Conservation (phyloP, 2,113 vertebrate species). For the Glaucidium brasilianum region DNA sequence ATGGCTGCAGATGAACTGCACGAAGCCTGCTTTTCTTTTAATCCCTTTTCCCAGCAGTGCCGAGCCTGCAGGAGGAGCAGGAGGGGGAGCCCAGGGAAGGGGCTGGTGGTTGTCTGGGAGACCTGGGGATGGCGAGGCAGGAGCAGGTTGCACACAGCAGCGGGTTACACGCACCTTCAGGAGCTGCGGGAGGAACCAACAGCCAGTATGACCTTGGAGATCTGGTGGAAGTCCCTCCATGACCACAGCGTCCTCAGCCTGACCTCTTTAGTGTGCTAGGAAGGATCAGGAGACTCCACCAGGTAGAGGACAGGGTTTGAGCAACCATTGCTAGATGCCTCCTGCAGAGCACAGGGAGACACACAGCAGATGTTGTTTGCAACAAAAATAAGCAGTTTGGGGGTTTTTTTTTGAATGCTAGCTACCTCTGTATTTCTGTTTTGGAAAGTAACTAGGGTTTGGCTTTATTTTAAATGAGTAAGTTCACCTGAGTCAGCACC, state of each 20-base stretch:
- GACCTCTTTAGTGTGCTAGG: background rate
- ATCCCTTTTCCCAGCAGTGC: background rate
- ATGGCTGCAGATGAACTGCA: background rate
- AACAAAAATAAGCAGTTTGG: background rate
- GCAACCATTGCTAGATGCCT: background rate
- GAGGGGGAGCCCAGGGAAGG: background rate
- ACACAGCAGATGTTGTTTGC: background rate
- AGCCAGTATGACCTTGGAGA: background rate
- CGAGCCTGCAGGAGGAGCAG: background rate
- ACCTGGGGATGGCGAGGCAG: rapidly evolving
- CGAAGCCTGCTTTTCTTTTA: background rate
- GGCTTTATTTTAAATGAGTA: background rate
- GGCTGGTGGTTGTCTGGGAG: constrained; percentile 19
- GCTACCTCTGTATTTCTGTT: background rate
- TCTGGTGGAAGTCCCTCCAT: background rate
- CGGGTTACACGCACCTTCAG: rapidly evolving
- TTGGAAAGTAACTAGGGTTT: background rate
- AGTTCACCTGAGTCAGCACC: background rate
- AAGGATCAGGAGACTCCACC: background rate
- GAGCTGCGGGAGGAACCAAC: background rate
- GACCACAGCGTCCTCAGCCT: background rate
- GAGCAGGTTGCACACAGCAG: background rate
- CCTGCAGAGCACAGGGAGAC: background rate
- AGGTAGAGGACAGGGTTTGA: background rate
- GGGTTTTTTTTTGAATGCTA: background rate